Evolutionary conservation across 2,113 vertebrate species (phyloP).

Genomic region (Chaetodon auriga): DNA sequence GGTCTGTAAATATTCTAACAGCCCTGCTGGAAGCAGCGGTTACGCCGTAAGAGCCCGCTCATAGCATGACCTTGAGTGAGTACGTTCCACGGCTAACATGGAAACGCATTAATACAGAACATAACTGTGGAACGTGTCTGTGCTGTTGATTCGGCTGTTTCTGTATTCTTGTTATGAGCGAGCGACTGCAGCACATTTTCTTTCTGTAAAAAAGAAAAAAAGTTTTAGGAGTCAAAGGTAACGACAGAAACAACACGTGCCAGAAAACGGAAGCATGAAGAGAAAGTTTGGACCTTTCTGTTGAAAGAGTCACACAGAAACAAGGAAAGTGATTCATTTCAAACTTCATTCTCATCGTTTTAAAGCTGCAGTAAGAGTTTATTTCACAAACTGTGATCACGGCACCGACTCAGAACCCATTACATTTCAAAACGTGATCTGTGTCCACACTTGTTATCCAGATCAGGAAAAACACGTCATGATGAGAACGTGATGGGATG

Average conservation of each 20-base stretch:
- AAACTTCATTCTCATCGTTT: background rate
- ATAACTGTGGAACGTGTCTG: background rate
- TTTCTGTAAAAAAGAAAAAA: background rate
- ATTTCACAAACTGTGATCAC: too few species aligned
- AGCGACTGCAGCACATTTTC: background rate
- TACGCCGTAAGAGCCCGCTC: slow-evolving; percentile 18
- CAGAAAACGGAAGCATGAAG: background rate
- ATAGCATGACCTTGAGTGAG: slow-evolving; percentile 14
- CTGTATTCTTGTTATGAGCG: background rate
- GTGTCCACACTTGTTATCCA: too few species aligned
- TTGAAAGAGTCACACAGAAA: background rate
- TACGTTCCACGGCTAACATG: background rate
- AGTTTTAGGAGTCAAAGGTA: background rate
- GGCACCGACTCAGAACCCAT: too few species aligned
- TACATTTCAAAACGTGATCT: too few species aligned
- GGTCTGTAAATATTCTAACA: slow-evolving; percentile 40
- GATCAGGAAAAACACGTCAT: too few species aligned
- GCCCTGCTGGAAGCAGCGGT: slow-evolving; percentile 18
- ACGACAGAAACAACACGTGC: background rate
- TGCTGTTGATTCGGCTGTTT: background rate
- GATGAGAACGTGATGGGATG: too few species aligned
- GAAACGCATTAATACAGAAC: slow-evolving; percentile 23
- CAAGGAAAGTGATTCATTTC: background rate
- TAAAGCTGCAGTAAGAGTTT: background rate
- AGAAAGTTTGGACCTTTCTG: background rate